Evolutionary conservation across 2,113 vertebrate genomes (phyloP).

Genomic region (Ailurus styani): DNA sequence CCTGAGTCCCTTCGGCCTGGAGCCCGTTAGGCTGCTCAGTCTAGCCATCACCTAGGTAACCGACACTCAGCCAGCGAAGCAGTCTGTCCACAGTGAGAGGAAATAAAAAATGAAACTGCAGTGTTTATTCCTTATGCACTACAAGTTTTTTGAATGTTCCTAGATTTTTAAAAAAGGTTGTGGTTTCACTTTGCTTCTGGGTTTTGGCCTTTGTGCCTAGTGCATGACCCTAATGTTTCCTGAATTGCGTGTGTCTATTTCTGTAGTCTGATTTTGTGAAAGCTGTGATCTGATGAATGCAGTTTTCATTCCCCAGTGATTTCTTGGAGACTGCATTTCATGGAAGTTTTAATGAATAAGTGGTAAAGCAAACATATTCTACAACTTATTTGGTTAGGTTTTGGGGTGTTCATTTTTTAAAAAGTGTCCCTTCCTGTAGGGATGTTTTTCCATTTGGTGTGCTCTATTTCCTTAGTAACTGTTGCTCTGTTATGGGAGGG

Average conservation of each 20-base stretch:
- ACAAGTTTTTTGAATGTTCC: background rate
- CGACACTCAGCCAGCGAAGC: background rate
- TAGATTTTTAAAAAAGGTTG: constrained; percentile 37
- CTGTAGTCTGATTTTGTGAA: background rate
- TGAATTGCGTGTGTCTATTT: background rate
- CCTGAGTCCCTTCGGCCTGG: background rate
- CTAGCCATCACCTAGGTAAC: constrained; percentile 50
- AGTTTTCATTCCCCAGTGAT: background rate
- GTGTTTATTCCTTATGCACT: constrained; percentile 28
- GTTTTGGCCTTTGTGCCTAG: background rate
- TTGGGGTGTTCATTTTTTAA: constrained; percentile 24
- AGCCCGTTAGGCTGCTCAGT: background rate
- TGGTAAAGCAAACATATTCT: background rate
- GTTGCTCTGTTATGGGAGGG: constrained; percentile 55
- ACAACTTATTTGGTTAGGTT: background rate
- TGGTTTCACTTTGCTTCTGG: constrained; percentile 43
- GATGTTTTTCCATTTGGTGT: constrained; percentile 40
- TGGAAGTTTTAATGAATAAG: background rate
- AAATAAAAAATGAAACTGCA: constrained; percentile 48
- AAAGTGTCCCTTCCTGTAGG: constrained; percentile 41
- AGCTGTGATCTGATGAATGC: background rate
- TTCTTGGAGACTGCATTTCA: background rate
- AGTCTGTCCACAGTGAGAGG: constrained; percentile 44
- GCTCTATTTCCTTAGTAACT: constrained; percentile 68
- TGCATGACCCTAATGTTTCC: background rate